A percentile compares a stretch with the other conserved stretches of the same genome.
Conservation (phyloP, 2,888 invertebrate genomes). For the Scelioninae gen. 2 region DNA sequence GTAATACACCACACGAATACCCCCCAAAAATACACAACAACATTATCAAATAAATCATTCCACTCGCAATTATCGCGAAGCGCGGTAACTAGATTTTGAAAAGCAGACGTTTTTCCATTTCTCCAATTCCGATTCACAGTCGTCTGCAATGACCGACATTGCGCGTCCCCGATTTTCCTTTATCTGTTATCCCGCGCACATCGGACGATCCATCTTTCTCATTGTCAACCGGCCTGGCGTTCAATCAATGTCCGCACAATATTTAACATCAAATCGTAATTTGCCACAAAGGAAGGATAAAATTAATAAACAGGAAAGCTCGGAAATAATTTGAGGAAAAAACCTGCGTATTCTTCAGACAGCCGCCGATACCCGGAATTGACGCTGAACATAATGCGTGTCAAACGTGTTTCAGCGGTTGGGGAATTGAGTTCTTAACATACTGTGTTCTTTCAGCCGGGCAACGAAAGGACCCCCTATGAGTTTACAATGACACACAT, state of each 20-base stretch:
- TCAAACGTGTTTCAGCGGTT: conserved; percentile 48
- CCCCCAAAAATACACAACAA: too few species aligned
- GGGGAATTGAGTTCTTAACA: conserved; percentile 53
- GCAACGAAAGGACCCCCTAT: conserved; percentile 47
- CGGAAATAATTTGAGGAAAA: conserved; percentile 45
- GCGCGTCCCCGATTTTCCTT: conserved; percentile 13
- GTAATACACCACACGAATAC: too few species aligned
- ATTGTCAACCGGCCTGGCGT: conserved; percentile 38
- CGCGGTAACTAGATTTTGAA: too few species aligned
- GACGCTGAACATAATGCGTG: conserved; percentile 49
- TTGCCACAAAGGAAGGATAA: conserved; percentile 48
- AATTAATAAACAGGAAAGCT: conserved; percentile 52
- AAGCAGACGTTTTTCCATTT: neutral
- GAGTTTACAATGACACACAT: conserved; percentile 46
- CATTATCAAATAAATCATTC: too few species aligned
- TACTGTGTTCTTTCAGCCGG: conserved; percentile 36
- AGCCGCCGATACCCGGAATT: conserved; percentile 39
- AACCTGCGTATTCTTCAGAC: conserved; percentile 35
- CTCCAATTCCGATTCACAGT: neutral
- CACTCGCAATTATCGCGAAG: too few species aligned
- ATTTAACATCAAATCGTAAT: conserved; percentile 47
- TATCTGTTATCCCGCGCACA: conserved; percentile 15
- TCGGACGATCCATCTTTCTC: conserved; percentile 47
- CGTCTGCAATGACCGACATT: conserved; percentile 19
- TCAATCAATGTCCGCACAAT: conserved; percentile 40